phyloP scores from a whole-genome alignment of 2,888 invertebrate species.

The Chirona hameri region DNA sequence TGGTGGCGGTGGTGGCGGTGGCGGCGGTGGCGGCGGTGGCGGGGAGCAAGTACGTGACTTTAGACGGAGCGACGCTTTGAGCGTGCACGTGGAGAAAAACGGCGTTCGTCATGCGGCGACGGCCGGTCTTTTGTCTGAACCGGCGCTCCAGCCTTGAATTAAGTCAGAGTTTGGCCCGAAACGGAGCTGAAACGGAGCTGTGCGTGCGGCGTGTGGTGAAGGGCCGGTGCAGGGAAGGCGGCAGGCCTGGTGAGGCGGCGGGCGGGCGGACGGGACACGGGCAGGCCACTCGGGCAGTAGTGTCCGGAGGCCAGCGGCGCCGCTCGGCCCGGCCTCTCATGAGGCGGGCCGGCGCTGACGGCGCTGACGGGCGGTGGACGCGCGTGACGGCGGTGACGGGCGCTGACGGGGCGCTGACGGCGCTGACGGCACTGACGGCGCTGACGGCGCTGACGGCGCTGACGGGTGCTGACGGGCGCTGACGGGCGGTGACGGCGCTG shows the following conservation, averaged over 20 bases:
- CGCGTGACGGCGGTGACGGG: too few species aligned
- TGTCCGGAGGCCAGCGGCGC: background rate
- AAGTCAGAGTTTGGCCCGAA: background rate
- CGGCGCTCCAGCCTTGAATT: background rate
- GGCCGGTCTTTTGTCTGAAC: background rate
- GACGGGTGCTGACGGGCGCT: too few species aligned
- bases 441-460: too few species aligned
- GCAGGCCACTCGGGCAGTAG: background rate
- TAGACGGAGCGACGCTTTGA: background rate
- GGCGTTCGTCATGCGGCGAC: background rate
- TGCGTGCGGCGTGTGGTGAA: background rate
- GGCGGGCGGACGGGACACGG: background rate
- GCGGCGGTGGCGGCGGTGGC: too few species aligned
- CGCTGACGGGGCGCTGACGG: too few species aligned
- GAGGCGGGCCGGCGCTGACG: too few species aligned
- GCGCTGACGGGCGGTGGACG: too few species aligned
- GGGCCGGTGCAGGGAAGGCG: background rate
- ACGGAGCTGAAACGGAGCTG: background rate
- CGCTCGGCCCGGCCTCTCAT: background rate
- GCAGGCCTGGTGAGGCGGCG: background rate
- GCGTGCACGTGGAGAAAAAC: background rate
- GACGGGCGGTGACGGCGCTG: too few species aligned
- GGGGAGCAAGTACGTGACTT: too few species aligned
- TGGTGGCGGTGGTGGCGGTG: too few species aligned
- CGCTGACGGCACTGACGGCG: too few species aligned